A percentile compares a stretch with the other conserved stretches of the same genome.
Evolutionary conservation across 2,797 vertebrate species (phyloP).

Genomic region (Synanceia verrucosa): DNA sequence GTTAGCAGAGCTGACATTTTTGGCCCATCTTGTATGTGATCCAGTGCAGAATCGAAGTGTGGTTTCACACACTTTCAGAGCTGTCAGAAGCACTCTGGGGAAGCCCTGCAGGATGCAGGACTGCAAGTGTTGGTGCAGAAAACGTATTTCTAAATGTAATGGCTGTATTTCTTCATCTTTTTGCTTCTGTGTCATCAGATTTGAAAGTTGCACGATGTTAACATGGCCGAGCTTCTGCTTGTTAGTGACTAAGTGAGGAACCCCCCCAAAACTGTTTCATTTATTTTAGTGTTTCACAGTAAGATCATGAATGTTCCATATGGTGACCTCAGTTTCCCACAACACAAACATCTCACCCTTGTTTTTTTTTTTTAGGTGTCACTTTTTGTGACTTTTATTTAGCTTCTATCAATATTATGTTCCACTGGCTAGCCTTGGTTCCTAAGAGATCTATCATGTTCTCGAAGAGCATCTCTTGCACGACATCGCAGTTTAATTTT

Average conservation of each 20-base stretch:
- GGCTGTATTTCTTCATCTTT: neutral
- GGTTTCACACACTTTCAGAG: slow-evolving; percentile 35
- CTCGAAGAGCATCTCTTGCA: neutral
- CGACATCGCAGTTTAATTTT: slow-evolving; percentile 39
- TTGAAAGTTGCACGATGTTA: neutral
- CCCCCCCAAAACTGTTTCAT: neutral
- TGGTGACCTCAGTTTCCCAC: slow-evolving; percentile 43
- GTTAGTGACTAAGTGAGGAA: neutral
- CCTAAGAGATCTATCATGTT: slow-evolving; percentile 36
- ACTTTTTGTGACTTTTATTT: slow-evolving; percentile 7
- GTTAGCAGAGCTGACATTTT: slow-evolving; percentile 1
- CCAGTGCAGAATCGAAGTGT: slow-evolving; percentile 23
- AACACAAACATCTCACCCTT: slow-evolving; percentile 5
- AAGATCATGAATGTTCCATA: slow-evolving; percentile 43
- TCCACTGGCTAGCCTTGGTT: slow-evolving; percentile 30
- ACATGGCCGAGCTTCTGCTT: no score
- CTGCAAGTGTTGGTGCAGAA: neutral
- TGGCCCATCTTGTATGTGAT: neutral
- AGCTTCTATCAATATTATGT: slow-evolving; percentile 27
- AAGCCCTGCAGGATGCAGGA: slow-evolving; percentile 41
- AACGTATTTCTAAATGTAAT: neutral
- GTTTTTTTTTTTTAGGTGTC: slow-evolving; percentile 3
- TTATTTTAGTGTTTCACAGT: neutral
- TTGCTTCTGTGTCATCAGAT: neutral
- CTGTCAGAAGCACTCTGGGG: slow-evolving; percentile 33